Base-by-base conservation (phyloP, 2,113 vertebrate genomes). In the Caracal caracal region DNA sequence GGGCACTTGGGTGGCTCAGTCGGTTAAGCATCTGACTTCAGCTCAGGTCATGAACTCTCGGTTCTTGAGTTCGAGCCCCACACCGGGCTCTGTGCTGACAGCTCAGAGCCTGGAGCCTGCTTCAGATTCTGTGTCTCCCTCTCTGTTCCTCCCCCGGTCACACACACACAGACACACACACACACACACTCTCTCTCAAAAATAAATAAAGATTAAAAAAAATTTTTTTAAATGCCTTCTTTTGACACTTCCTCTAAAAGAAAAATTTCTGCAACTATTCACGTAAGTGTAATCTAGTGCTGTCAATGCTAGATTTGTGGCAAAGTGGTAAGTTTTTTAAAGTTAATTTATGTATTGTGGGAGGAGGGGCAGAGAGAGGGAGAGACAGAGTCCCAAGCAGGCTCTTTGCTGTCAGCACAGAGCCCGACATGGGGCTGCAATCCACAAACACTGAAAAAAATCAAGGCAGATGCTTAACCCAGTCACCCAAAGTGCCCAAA, bases 191-290 rank as follows among this genome's bases (percentile, higher is more conserved):
- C 35, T 26, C 70, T 73, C 11, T 73, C 35, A 28, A 26, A 37
- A 70, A 70, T 70, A 70, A 37, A 24, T 40, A 10, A 71, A 40
- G 24, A 37, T 20, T 28, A 30, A 63, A 30, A 63, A 65, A 65
- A 0, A 37, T 37, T 9, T 1, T 40, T 43, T 43, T 43, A 0
- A 95, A 93, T 68, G 56, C 16, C 35, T 83, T 70, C 40, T 71
- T 91, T 80, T 40, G 63, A 71, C 26, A 91, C 11, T 83, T 56
- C 22, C 30, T 79, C 24, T 83, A 7, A 75, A 26, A 43, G 61
- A 71, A 73, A 95, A 65, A 17, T 79, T 47, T 93, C 63, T 80
- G 75, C 35, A 93, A 87, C 53, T 79, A 88, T 80, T 87, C 11
- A 66, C 4, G 13, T 68, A 83, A 35, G 15, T 66, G 65, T 71